Evolutionary conservation across 2,113 vertebrate species (phyloP).

Genomic region (Suncus etruscus): DNA sequence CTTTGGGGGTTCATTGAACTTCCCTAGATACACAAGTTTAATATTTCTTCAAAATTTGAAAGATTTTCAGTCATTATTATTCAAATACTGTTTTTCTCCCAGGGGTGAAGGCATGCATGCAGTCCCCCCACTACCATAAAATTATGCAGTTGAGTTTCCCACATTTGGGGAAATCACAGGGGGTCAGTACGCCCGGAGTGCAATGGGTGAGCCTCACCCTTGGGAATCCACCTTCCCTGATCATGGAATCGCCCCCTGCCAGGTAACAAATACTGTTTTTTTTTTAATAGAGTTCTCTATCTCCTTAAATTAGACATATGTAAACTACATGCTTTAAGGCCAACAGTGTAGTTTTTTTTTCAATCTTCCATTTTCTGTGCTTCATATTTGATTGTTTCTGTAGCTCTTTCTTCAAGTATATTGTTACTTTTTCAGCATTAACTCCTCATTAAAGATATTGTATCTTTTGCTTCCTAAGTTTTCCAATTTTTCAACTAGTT

Average conservation of each 20-base stretch:
- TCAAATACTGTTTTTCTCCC: neutral
- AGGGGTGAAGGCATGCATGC: too few species aligned
- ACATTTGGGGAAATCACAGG: too few species aligned
- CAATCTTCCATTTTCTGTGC: neutral
- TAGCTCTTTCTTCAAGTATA: neutral
- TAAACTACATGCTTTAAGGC: neutral
- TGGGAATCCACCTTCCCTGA: too few species aligned
- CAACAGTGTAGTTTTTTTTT: neutral
- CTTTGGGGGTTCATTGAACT: neutral
- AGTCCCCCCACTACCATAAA: too few species aligned
- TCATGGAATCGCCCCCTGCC: too few species aligned
- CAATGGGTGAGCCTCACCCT: too few species aligned
- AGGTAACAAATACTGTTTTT: too few species aligned
- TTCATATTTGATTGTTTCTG: neutral
- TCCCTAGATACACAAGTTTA: neutral
- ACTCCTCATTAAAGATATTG: neutral
- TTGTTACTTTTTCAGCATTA: neutral
- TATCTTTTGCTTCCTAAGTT: slow-evolving; percentile 4
- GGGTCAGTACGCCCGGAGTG: too few species aligned
- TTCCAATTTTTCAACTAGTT: neutral
- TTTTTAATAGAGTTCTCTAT: slow-evolving; percentile 30
- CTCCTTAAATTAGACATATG: neutral
- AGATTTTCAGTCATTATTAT: neutral
- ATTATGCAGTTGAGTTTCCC: too few species aligned
- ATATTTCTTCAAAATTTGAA: neutral